These are phyloP conservation scores for Dipodomys spectabilis DNA, from an alignment of 2,113 vertebrate genomes.

Conservation along the genomic window DNA sequence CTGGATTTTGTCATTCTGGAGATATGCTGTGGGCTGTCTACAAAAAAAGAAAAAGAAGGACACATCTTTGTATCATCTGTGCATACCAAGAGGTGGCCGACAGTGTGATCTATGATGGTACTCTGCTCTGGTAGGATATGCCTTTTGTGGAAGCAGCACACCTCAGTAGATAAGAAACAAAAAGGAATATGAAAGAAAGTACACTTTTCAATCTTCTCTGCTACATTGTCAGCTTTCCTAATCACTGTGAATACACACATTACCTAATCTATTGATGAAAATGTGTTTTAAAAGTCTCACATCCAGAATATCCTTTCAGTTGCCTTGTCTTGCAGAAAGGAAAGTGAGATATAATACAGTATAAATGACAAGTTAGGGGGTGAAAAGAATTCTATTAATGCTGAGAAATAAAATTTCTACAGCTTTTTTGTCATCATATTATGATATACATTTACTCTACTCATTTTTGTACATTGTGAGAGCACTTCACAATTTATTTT, in stretches of 20 bases:
- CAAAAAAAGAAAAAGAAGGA: neutral
- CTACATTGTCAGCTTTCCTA: neutral
- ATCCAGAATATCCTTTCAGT: neutral
- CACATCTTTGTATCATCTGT: neutral
- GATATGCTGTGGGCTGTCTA: neutral
- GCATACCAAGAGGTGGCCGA: neutral
- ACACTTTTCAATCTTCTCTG: neutral
- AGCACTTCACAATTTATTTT: neutral
- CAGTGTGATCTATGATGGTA: neutral
- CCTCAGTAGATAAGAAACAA: neutral
- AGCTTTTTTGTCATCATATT: neutral
- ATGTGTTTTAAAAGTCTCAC: neutral
- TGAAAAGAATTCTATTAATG: neutral
- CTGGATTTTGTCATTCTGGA: neutral
- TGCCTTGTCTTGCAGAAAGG: conserved; percentile 26
- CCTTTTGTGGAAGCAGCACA: neutral
- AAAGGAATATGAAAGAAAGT: neutral
- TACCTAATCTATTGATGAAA: neutral
- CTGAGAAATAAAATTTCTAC: neutral
- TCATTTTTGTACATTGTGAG: neutral
- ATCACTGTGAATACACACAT: neutral
- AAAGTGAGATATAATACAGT: neutral
- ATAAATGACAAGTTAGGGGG: neutral
- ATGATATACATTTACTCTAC: neutral
- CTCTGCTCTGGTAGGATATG: neutral